Evolutionary conservation across 1,140 invertebrate genomes (phyloP).

Genomic region (Meloidogyne chitwoodi): DNA sequence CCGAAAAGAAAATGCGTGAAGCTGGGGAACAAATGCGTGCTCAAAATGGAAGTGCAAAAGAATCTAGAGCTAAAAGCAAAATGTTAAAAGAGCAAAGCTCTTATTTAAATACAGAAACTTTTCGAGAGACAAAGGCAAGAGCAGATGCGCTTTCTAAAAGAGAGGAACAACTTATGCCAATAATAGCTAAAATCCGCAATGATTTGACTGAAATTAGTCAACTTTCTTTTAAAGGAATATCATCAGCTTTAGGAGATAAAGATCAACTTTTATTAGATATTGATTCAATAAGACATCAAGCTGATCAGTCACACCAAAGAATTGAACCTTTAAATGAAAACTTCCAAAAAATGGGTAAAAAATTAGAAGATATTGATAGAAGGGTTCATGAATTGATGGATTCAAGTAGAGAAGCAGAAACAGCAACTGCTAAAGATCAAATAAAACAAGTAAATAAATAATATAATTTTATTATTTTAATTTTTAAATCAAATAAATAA

Average conservation of each 20-base stretch:
- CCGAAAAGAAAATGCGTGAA: not conserved
- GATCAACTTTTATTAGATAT: not conserved
- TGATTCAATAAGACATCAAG: constrained; percentile 9
- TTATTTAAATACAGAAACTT: not conserved
- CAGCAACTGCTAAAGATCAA: constrained; percentile 32
- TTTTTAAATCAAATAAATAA: not conserved
- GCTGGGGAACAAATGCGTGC: not conserved
- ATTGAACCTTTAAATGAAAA: constrained; percentile 22
- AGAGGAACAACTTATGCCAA: not conserved
- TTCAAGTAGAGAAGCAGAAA: constrained; percentile 9
- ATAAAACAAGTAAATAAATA: constrained; percentile 18
- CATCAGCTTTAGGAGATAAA: not conserved
- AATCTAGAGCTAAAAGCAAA: not conserved
- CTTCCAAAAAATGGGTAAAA: not conserved
- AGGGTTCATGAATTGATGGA: constrained; percentile 19
- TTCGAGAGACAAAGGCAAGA: not conserved
- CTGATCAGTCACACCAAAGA: constrained; percentile 15
- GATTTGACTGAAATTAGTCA: not conserved
- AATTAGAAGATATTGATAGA: constrained; percentile 9
- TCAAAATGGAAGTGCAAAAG: not conserved
- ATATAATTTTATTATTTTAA: not conserved
- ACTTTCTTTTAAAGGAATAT: not conserved
- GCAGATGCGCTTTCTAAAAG: not conserved
- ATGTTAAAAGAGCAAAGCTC: not conserved
- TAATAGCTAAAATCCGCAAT: not conserved